These are phyloP conservation scores for Suricata suricatta DNA, from an alignment of 2,113 vertebrate species.

Conservation along the genomic window DNA sequence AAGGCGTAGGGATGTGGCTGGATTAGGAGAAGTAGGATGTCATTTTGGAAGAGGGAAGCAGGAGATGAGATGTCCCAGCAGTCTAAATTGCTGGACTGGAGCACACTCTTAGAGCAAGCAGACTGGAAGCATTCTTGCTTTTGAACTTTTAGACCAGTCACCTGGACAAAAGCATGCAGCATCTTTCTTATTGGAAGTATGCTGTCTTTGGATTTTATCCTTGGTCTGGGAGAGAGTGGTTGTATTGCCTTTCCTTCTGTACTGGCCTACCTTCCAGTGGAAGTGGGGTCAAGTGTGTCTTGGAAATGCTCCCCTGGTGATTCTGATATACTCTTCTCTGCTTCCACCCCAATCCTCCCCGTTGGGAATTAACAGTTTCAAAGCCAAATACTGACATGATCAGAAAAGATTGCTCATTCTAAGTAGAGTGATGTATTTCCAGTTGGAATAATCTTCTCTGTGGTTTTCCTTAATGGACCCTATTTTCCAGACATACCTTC, in stretches of 20 bases:
- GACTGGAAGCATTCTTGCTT: constrained; percentile 11
- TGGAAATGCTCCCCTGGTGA: not conserved
- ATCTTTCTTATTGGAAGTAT: not conserved
- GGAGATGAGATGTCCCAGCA: constrained; percentile 26
- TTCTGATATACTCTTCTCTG: not conserved
- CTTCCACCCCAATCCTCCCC: not conserved
- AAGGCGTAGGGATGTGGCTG: constrained; percentile 36
- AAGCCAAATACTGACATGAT: constrained; percentile 25
- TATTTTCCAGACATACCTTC: not conserved
- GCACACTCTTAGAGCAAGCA: not conserved
- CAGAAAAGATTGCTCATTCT: constrained; percentile 10
- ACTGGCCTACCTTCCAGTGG: not conserved
- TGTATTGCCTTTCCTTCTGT: not conserved
- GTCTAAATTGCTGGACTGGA: not conserved
- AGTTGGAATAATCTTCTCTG: not conserved
- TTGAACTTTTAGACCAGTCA: constrained; percentile 24
- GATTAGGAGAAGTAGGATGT: constrained; percentile 54
- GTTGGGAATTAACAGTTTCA: not conserved
- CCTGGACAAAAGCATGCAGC: not conserved
- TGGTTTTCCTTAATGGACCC: not conserved
- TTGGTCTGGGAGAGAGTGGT: not conserved
- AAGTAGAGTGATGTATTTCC: not conserved
- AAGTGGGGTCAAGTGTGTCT: not conserved
- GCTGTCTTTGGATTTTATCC: not conserved
- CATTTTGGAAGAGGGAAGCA: not conserved